phyloP scores from a whole-genome alignment of 2,888 invertebrate species.

The Drosophila dives region DNA sequence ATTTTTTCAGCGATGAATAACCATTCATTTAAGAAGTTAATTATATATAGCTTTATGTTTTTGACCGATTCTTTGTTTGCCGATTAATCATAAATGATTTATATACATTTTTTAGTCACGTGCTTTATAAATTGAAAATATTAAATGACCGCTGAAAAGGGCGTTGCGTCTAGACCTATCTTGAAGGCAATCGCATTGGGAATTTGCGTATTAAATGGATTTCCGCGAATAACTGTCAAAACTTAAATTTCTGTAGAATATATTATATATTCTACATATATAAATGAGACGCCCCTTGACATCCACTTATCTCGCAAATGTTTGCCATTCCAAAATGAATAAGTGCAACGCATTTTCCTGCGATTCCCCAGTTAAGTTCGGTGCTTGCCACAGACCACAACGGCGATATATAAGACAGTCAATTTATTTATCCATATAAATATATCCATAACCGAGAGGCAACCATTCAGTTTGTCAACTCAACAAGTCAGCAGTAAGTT shows the following conservation, averaged over 20 bases:
- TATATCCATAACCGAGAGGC: background rate
- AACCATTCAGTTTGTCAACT: conserved; percentile 1
- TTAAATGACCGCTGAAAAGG: conserved; percentile 35
- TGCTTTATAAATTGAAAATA: background rate
- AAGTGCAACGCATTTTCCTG: conserved; percentile 39
- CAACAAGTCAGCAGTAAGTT: conserved; percentile 18
- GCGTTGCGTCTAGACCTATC: conserved; percentile 42
- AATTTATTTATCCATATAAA: background rate
- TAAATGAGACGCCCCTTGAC: conserved; percentile 63
- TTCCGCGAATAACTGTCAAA: conserved; percentile 28
- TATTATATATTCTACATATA: background rate
- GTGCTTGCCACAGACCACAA: conserved; percentile 23
- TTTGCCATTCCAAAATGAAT: conserved; percentile 37
- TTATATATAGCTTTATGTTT: background rate
- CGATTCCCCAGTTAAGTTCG: conserved; percentile 21
- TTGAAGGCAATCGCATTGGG: conserved; percentile 33
- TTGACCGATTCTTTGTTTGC: conserved; percentile 30
- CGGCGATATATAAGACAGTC: background rate
- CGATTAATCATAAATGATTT: conserved; percentile 27
- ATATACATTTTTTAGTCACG: background rate
- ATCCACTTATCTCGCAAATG: conserved; percentile 66
- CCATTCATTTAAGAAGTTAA: background rate
- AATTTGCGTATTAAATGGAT: conserved; percentile 10
- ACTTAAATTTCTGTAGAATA: background rate
- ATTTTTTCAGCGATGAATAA: background rate